Base-by-base conservation (phyloP, 53 echinoderm and acorn worm genomes). In the Zoroaster sp. region DNA sequence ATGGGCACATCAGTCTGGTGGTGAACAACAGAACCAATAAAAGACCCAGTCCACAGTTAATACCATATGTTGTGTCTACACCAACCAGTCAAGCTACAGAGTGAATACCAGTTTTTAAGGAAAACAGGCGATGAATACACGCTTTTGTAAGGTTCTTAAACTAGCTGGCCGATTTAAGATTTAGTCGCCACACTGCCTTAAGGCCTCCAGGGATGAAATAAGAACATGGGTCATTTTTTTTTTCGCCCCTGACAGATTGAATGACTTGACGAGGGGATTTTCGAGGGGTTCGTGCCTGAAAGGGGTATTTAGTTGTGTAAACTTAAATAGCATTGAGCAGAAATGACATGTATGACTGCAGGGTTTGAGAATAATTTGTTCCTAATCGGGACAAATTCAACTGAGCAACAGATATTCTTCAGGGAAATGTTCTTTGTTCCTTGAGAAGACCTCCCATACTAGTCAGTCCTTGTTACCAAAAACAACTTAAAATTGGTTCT, bases 241-340 rank as follows among this genome's bases (percentile, higher is more conserved):
- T 75, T 47, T 47, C 5, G n/a, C 15, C 30, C 10, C 9, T 45
- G 49, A 47, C 13, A 4, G 35, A 0, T 4, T 7, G 28, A 43
- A 12, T 23, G 31, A 20, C 37, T 17, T 28, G 43, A 41, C 43
- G 44, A 43, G 17, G 38, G 46, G 75, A 25, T 46, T 47, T 7
- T 49, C 45, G n/a, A 46, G 46, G 47, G n/a, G 23, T 23, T 30
- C 46, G 49, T 75, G 46, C 46, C 75, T 46, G 32, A 75, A 46
- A 47, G 46, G 75, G 75, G 32, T 40, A 75, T 75, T 75, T 75
- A 75, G 32, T 49, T 32, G 49, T 75, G 75, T 75, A 46, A 42
- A 74, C 74, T 43, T 38, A 74, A 74, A 74, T 42, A 46, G 47
- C 49, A 31, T 45, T 28, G 31, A 75, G 51, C 33, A 46, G 47